Conservation (phyloP, 2,113 vertebrate genomes). For the Hippolais icterina region DNA sequence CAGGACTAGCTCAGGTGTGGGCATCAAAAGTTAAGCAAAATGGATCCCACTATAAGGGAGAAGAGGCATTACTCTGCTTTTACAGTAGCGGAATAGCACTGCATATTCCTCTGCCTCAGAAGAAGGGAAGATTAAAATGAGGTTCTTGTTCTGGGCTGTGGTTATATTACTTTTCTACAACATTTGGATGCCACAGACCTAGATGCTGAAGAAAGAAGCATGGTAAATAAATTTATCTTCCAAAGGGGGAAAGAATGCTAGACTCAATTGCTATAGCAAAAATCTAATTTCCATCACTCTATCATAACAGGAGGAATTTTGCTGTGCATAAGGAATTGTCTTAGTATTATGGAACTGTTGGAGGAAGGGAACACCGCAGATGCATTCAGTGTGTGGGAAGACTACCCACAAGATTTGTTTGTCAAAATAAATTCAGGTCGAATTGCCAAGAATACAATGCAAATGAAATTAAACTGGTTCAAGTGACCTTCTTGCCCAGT, state of each 20-base stretch:
- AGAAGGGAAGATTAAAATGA: background rate
- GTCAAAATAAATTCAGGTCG: slow-evolving; percentile 20
- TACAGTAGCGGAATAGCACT: background rate
- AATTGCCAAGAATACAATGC: slow-evolving; percentile 4
- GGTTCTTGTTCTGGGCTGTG: background rate
- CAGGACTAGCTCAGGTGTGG: background rate
- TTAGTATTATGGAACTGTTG: background rate
- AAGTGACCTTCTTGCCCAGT: background rate
- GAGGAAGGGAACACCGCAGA: background rate
- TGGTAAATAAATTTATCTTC: background rate
- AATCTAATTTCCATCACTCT: background rate
- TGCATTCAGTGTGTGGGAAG: background rate
- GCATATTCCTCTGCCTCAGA: background rate
- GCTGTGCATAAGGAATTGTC: background rate
- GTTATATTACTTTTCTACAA: background rate
- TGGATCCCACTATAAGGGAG: background rate
- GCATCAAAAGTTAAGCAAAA: background rate
- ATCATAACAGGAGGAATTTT: background rate
- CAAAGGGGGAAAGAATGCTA: background rate
- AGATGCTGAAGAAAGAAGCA: background rate
- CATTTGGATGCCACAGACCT: background rate
- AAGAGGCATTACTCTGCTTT: background rate
- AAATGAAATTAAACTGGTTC: background rate
- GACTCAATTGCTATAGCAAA: background rate
- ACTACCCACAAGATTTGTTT: slow-evolving; percentile 16